Conservation (phyloP, 2,113 vertebrate genomes). For the Corvus hawaiiensis region DNA sequence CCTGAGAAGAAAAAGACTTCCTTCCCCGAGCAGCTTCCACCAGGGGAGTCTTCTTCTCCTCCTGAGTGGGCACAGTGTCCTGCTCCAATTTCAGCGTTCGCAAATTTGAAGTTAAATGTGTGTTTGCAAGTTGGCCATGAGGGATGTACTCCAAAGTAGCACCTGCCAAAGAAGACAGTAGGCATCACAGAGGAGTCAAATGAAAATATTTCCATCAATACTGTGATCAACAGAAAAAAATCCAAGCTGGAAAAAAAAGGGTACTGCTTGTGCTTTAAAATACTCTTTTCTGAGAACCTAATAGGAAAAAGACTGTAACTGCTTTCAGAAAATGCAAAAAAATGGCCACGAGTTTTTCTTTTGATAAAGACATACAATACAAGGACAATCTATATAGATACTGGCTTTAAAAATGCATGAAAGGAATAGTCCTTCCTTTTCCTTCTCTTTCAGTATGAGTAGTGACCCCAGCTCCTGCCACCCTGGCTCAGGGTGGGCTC, state of each 20-base stretch:
- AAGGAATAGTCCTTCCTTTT: background rate
- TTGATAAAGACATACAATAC: background rate
- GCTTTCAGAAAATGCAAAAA: background rate
- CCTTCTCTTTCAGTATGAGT: background rate
- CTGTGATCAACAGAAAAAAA: background rate
- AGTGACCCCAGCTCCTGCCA: background rate
- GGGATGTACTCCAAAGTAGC: slow-evolving; percentile 35
- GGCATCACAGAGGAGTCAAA: background rate
- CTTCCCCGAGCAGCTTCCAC: slow-evolving; percentile 20
- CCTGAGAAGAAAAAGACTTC: slow-evolving; percentile 54
- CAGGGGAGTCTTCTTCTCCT: slow-evolving; percentile 49
- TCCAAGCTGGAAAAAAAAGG: fast-evolving
- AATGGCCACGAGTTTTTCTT: background rate
- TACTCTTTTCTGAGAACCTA: background rate
- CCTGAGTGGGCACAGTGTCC: slow-evolving; percentile 33
- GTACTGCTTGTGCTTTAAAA: background rate
- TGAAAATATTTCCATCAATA: background rate
- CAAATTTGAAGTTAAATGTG: slow-evolving; percentile 26
- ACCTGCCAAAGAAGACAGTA: slow-evolving; percentile 50
- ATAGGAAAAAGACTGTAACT: background rate
- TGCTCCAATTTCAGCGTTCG: slow-evolving; percentile 7
- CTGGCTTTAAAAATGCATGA: background rate
- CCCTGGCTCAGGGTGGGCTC: background rate
- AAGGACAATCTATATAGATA: background rate
- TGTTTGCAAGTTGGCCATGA: slow-evolving; percentile 34